Evolutionary conservation across 2,113 vertebrate genomes (phyloP), one percentile per base, ranked within the genome.

Genomic region (Cinclus mexicanus): DNA sequence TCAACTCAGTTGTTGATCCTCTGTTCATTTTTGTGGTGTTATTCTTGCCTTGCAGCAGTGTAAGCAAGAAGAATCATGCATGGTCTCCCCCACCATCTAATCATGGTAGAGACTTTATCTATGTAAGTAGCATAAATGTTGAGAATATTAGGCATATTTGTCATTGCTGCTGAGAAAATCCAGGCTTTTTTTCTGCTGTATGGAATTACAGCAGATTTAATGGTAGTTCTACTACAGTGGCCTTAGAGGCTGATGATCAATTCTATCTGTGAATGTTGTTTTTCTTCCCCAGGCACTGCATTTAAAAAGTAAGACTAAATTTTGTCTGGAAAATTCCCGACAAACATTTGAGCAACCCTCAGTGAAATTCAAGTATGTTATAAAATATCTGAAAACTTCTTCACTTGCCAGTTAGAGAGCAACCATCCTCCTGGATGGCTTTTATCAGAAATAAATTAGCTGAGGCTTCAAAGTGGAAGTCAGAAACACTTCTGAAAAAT

Each of bases 101-200:
- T 71, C 68, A 31, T 7, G 89, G 83, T 90, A 67, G 86, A 93
- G 71, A 67, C 68, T 92, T 90, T 90, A 44, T 89, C 82, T 89
- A 12, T 88, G 64, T 70, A 92, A 64, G 80, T 23, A 86, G 56
- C 72, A 41, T 92, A 41, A 95, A 87, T 52, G 80, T 91, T 2
- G 17, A 90, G 80, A 75, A 63, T 93, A 96, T 95, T 93, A 94
- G 52, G 83, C 29, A 10, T 89, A 83, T 86, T 96, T 96, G 39
- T 94, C 91, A 83, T 20, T 71, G 83, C 44, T 84, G 42, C 72
- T 84, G 77, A 92, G 76, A 90, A 95, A 94, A 89, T 41, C 0
- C 7, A 81, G 72, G 31, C 19, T 68, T 75, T 90, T 89, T 70
- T 26, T 3, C 1, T 35, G 2, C 33, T 23, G 29, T 29, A 22